Percentiles rank a stretch among this genome's conserved stretches.
phyloP scores from a whole-genome alignment of 2,113 vertebrate species.

The Carassius gibelio region DNA sequence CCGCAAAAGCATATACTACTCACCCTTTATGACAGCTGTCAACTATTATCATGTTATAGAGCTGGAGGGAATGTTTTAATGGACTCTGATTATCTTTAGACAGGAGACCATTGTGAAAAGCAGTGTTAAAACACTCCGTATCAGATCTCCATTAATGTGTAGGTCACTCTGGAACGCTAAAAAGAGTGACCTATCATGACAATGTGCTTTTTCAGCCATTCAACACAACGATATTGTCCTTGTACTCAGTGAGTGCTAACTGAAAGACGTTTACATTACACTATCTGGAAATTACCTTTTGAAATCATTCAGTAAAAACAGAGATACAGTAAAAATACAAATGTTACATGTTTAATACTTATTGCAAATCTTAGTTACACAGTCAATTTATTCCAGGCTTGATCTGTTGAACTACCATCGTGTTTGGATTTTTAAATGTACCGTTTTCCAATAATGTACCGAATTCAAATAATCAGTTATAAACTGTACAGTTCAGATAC shows the following conservation, averaged over 20 bases:
- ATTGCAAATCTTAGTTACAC: neutral
- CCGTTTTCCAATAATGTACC: neutral
- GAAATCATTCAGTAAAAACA: neutral
- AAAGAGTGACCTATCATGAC: conserved; percentile 57
- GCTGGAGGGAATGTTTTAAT: conserved; percentile 60
- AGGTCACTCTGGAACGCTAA: conserved; percentile 73
- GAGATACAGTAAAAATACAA: neutral
- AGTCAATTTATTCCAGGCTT: neutral
- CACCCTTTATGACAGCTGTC: conserved; percentile 56
- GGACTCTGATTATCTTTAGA: conserved; percentile 52
- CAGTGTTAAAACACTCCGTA: conserved; percentile 68
- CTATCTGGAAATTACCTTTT: conserved; percentile 1
- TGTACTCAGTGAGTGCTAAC: conserved; percentile 4
- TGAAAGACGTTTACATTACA: neutral
- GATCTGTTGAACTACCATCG: too few species aligned
- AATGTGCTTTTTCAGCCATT: conserved; percentile 62
- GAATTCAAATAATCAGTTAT: neutral
- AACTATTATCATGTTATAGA: conserved; percentile 50
- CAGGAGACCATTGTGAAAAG: conserved; percentile 65
- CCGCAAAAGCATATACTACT: conserved; percentile 38
- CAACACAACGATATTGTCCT: conserved; percentile 51
- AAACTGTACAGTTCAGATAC: neutral
- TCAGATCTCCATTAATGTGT: conserved; percentile 71
- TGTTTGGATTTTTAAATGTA: neutral
- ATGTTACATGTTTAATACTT: neutral